Evolutionary conservation across 2,888 invertebrate species (phyloP).

Genomic region (Blastobasis lacticolella): DNA sequence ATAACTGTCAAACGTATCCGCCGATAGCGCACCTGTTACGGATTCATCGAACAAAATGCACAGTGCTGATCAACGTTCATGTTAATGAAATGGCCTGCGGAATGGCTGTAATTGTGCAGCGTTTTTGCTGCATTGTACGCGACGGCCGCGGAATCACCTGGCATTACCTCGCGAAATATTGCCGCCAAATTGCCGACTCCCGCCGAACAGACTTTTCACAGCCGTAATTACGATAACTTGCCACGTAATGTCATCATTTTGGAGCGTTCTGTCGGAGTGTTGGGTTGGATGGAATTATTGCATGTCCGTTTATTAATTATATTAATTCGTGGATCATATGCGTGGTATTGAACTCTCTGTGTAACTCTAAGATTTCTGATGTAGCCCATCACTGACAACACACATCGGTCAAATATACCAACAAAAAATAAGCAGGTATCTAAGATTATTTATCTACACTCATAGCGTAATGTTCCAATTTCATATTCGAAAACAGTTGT

Average conservation of each 20-base stretch:
- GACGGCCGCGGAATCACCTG: constrained; percentile 59
- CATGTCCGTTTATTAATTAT: too few species aligned
- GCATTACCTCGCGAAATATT: constrained; percentile 65
- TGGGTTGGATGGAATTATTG: too few species aligned
- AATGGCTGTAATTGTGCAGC: constrained; percentile 61
- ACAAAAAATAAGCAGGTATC: constrained; percentile 1
- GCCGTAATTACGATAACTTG: constrained; percentile 54
- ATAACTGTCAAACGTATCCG: too few species aligned
- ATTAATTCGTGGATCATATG: too few species aligned
- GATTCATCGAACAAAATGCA: constrained; percentile 39
- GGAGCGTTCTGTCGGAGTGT: background rate
- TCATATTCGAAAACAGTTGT: too few species aligned
- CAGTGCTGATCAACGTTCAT: constrained; percentile 51
- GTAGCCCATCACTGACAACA: background rate
- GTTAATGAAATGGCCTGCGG: constrained; percentile 65
- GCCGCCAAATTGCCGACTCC: constrained; percentile 49
- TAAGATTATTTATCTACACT: too few species aligned
- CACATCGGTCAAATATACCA: constrained; percentile 4
- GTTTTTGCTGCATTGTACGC: constrained; percentile 66
- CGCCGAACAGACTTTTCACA: constrained; percentile 19
- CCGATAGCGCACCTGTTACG: constrained; percentile 15
- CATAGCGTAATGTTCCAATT: too few species aligned
- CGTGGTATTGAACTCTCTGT: too few species aligned
- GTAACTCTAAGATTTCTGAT: background rate
- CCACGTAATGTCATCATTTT: constrained; percentile 12